Percentiles rank a stretch among this genome's conserved stretches.
Conservation (phyloP, 1,140 invertebrate species). For the Colletes gigas region DNA sequence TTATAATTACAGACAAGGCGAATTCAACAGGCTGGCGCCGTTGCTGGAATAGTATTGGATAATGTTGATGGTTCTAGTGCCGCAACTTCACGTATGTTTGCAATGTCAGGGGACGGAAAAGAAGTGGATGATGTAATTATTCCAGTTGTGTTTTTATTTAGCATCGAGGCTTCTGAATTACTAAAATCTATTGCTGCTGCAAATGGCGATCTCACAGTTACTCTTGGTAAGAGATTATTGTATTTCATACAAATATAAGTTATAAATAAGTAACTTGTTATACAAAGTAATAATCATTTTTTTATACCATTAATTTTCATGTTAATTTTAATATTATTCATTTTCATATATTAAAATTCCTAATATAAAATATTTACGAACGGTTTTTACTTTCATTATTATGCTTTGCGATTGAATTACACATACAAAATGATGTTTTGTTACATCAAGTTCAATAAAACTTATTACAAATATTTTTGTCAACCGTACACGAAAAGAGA, state of each 20-base stretch:
- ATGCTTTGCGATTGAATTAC: too few relatives aligned
- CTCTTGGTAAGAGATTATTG: slow-evolving; percentile 60
- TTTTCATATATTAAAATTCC: too few relatives aligned
- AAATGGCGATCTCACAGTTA: slow-evolving; percentile 69
- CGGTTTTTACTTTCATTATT: too few relatives aligned
- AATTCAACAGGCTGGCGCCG: slow-evolving; percentile 91
- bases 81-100: slow-evolving; percentile 91
- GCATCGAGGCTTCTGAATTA: slow-evolving; percentile 87
- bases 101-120: slow-evolving; percentile 96
- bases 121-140: slow-evolving; percentile 91
- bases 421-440: too few relatives aligned
- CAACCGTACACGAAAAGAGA: neutral
- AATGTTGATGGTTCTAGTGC: slow-evolving; percentile 89
- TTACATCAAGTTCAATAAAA: neutral
- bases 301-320: too few relatives aligned
- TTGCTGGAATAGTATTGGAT: slow-evolving; percentile 94
- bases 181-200: slow-evolving; percentile 80
- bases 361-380: too few relatives aligned
- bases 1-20: slow-evolving; percentile 84
- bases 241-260: neutral
- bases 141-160: slow-evolving; percentile 95
- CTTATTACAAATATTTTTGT: neutral
- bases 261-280: neutral
- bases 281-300: too few relatives aligned
- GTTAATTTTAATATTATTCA: too few relatives aligned